Evolutionary conservation across 2,113 vertebrate species (phyloP).

Genomic region (Corvus moneduloides): DNA sequence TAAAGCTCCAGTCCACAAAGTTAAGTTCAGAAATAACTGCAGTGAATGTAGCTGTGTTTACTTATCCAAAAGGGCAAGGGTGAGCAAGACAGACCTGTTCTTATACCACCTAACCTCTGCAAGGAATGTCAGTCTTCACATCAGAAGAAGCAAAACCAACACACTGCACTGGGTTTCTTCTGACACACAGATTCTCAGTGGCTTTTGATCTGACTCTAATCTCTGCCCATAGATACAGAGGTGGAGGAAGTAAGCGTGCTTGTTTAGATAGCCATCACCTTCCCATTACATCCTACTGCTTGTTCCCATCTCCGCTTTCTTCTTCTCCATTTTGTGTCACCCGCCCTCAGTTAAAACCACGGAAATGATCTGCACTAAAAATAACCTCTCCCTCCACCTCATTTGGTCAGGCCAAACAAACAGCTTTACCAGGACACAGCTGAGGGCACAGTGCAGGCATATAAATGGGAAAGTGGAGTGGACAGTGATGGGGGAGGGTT

Average conservation of each 20-base stretch:
- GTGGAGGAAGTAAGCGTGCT: not conserved
- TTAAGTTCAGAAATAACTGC: not conserved
- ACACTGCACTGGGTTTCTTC: not conserved
- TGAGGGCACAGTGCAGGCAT: not conserved
- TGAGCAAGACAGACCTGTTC: slow-evolving; percentile 15
- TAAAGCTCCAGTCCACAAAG: not conserved
- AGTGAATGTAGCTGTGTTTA: not conserved
- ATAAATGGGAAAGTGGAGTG: not conserved
- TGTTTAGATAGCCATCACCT: not conserved
- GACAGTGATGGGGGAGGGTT: not conserved
- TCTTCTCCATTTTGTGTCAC: not conserved
- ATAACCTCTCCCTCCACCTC: slow-evolving; percentile 14
- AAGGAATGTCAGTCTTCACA: not conserved
- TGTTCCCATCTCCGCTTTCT: not conserved
- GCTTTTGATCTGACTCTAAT: not conserved
- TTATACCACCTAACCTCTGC: not conserved
- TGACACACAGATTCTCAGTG: not conserved
- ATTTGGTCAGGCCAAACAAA: not conserved
- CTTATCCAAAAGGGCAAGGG: not conserved
- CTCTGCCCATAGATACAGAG: not conserved
- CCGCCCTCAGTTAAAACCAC: not conserved
- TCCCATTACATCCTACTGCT: not conserved
- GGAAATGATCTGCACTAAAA: not conserved
- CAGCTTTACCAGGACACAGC: not conserved
- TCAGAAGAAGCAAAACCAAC: not conserved